phyloP scores from a whole-genome alignment of 2,113 vertebrate species.

The Macroglossus sobrinus region DNA sequence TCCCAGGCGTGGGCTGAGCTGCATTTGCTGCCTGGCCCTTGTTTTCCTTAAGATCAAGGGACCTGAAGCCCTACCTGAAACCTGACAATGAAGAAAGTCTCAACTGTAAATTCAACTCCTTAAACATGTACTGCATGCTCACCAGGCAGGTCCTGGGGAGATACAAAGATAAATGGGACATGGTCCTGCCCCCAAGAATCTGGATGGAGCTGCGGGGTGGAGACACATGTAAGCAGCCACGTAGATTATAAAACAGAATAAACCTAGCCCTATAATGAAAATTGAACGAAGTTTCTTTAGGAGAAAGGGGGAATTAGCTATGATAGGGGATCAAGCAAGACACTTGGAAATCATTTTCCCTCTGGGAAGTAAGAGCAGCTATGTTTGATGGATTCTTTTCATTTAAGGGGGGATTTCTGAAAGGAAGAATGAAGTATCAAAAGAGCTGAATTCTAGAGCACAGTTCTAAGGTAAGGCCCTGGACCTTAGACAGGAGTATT shows the following conservation, averaged over 20 bases:
- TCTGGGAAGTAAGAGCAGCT: constrained; percentile 7
- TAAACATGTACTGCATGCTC: not conserved
- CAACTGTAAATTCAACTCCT: constrained; percentile 5
- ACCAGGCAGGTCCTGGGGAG: not conserved
- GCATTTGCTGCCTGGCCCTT: not conserved
- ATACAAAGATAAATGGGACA: not conserved
- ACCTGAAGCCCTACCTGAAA: constrained; percentile 13
- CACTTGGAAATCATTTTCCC: not conserved
- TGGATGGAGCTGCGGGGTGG: not conserved
- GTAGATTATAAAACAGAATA: not conserved
- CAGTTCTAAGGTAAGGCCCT: not conserved
- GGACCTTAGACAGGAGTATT: not conserved
- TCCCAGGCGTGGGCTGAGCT: not conserved
- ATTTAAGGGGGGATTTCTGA: not conserved
- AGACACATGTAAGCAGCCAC: not conserved
- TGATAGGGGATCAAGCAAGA: not conserved
- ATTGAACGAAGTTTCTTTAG: not conserved
- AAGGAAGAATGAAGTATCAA: not conserved
- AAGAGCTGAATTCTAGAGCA: not conserved
- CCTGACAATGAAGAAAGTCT: constrained; percentile 39
- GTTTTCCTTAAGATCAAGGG: not conserved
- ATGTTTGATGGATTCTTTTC: not conserved
- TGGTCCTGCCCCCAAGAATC: not conserved
- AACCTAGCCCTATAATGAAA: not conserved
- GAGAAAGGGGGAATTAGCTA: not conserved